A percentile compares a stretch with the other conserved stretches of the same genome.
These are phyloP conservation scores for Mellilla xanthometata DNA, from an alignment of 2,888 invertebrate species.

Conservation along the genomic window DNA sequence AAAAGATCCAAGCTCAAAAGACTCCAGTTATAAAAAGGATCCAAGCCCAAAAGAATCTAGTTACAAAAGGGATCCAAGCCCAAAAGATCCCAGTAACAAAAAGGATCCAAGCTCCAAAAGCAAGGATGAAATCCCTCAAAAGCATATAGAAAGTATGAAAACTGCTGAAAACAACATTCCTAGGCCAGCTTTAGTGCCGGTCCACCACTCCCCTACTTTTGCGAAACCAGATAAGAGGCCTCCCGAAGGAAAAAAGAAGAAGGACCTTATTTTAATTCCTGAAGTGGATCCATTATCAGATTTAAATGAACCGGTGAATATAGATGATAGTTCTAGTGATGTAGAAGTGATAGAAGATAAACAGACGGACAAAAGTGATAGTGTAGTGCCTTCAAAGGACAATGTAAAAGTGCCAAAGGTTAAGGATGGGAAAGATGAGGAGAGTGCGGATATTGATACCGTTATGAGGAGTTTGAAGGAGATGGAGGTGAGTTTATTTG, in stretches of 20 bases:
- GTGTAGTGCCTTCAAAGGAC: slow-evolving; percentile 67
- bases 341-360: slow-evolving; percentile 64
- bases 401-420: slow-evolving; percentile 44
- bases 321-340: slow-evolving; percentile 78
- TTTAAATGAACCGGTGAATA: slow-evolving; percentile 53
- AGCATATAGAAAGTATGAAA: slow-evolving; percentile 64
- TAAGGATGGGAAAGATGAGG: slow-evolving; percentile 47
- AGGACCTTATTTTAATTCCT: slow-evolving; percentile 65
- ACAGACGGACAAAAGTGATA: slow-evolving; percentile 54
- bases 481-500: slow-evolving; percentile 58
- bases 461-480: slow-evolving; percentile 68
- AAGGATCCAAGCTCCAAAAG: slow-evolving; percentile 51
- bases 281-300: slow-evolving; percentile 67
- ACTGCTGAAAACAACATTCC: slow-evolving; percentile 68
- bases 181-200: slow-evolving; percentile 61
- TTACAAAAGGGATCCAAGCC: slow-evolving; percentile 3
- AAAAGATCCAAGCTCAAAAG: slow-evolving; percentile 6
- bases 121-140: slow-evolving; percentile 59
- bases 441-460: slow-evolving; percentile 59
- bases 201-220: slow-evolving; percentile 70
- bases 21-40: slow-evolving; percentile 1
- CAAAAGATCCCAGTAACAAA: neutral
- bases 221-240: slow-evolving; percentile 72
- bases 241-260: slow-evolving; percentile 68
- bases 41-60: slow-evolving; percentile 1